Base-by-base conservation (phyloP, 2,797 vertebrate genomes). In the Poecilia picta region DNA sequence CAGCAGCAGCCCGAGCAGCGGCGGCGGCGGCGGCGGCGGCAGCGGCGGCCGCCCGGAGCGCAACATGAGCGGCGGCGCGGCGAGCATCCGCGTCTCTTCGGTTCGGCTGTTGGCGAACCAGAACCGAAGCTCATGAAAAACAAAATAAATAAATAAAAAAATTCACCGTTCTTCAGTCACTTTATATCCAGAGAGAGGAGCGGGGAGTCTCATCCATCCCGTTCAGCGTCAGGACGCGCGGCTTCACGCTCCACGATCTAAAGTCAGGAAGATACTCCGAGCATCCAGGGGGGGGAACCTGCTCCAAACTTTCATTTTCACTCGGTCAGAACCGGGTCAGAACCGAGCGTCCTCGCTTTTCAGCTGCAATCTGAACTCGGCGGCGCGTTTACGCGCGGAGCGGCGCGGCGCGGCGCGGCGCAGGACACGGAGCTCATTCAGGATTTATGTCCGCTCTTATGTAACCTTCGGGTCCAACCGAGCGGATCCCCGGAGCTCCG, bases 1-100 rank as follows among this genome's bases (percentile, higher is more conserved):
- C 85, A 97, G 92, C 87, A 97, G 90, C 91, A 94, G 92, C 87
- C 49, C 49, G 49, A 94, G 85, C 91, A 93, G 85, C 79, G 71
- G n/a, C n/a, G n/a, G n/a, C n/a, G n/a, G 85, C 83, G 47, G 90
- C 89, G 94, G 90, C 90, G 93, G 83, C 81, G 53, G 87, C 83
- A 2, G 79, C 75, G 33, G 85, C 78, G 70, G 87, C 87, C 83
- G 83, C 73, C 79, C 94, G 85, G 89, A 88, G 41, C 68, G 68
- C 68, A n/a, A 25, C 68, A 71, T 71, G 25, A 71, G 68, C 68
- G 68, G 86, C 86, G 75, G 13, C 36, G 75, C 94, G 81, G 93
- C 25, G 76, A 81, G 81, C 89, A 91, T 90, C 77, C 84, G 83
- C 59, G 78, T 39, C 36, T 72, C 78, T 77, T 81, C 31, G 72